phyloP scores from a whole-genome alignment of 2,797 vertebrate genomes.

The Anableps anableps region DNA sequence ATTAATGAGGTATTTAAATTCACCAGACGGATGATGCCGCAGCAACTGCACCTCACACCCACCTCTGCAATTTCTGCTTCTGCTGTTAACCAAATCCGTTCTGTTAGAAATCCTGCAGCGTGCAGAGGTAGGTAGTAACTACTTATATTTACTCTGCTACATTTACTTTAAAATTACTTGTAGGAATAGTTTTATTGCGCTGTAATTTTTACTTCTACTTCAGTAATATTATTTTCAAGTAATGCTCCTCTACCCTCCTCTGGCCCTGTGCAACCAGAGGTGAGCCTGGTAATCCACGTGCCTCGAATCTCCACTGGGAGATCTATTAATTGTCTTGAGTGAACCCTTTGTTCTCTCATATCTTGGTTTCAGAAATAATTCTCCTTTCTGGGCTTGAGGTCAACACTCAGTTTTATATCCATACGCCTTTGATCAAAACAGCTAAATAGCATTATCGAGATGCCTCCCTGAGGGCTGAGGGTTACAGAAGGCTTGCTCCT shows the following conservation, averaged over 20 bases:
- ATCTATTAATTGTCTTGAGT: conserved; percentile 57
- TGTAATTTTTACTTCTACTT: background rate
- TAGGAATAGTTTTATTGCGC: background rate
- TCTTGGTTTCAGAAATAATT: conserved; percentile 25
- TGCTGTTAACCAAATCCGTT: background rate
- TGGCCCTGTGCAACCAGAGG: conserved; percentile 22
- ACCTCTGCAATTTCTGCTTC: background rate
- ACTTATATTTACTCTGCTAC: background rate
- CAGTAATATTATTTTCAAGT: background rate
- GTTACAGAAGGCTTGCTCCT: conserved; percentile 39
- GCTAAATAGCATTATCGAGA: conserved; percentile 62
- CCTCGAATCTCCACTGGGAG: conserved; percentile 24
- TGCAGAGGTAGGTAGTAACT: background rate
- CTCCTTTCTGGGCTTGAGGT: conserved; percentile 27
- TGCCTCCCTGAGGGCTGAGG: conserved; percentile 52
- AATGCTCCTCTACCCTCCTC: background rate
- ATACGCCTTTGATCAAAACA: conserved; percentile 53
- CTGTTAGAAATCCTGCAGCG: background rate
- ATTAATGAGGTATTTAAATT: background rate
- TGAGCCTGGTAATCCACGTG: conserved; percentile 22
- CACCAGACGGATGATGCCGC: background rate
- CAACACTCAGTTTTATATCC: conserved; percentile 34
- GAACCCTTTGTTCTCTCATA: conserved; percentile 29
- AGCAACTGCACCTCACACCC: background rate
- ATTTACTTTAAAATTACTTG: background rate